phyloP scores from a whole-genome alignment of 2,888 invertebrate species.

The Eurytoma californica region DNA sequence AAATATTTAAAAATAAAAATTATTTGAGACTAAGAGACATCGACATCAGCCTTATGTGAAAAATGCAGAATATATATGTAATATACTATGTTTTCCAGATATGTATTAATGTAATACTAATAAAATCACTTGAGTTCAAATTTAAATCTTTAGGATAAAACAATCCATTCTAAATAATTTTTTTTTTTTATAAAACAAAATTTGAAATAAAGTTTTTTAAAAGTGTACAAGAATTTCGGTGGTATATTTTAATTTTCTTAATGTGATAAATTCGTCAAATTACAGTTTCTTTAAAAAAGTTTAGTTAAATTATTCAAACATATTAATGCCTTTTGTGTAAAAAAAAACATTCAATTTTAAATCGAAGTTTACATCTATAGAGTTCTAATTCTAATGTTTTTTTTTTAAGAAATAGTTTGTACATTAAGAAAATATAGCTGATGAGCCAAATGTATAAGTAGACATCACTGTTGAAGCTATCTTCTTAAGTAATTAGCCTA shows the following conservation, averaged over 20 bases:
- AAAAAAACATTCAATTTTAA: neutral
- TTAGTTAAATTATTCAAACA: neutral
- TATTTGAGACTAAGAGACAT: too few species aligned
- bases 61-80: too few species aligned
- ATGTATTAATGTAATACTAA: neutral
- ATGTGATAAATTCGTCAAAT: neutral
- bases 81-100: neutral
- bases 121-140: neutral
- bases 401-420: constrained; percentile 51
- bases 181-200: neutral
- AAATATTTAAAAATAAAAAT: too few species aligned
- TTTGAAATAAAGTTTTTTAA: constrained; percentile 19
- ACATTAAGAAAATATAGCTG: constrained; percentile 49
- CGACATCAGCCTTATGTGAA: too few species aligned
- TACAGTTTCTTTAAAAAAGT: constrained; percentile 7
- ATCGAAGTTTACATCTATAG: constrained; percentile 9
- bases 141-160: too few species aligned
- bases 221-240: constrained; percentile 23
- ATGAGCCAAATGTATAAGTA: constrained; percentile 49
- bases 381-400: constrained; percentile 39
- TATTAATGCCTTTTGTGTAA: constrained; percentile 18
- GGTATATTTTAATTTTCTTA: too few species aligned
- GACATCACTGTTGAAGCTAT: constrained; percentile 31
- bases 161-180: neutral
- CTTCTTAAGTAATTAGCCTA: constrained; percentile 42